phyloP scores from a whole-genome alignment of 2,888 invertebrate genomes.

The Dendrolimus houi region DNA sequence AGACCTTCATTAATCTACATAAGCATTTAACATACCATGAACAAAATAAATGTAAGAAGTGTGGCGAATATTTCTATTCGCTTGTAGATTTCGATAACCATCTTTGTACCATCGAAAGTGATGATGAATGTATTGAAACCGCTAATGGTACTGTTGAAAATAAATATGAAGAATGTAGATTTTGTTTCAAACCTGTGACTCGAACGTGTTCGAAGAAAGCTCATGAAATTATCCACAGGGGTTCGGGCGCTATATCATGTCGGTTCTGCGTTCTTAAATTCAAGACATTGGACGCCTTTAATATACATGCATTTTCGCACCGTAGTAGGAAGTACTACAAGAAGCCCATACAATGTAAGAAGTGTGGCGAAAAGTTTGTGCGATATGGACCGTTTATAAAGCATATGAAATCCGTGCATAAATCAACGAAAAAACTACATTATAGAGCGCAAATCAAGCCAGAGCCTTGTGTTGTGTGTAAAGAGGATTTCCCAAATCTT shows the following conservation, averaged over 20 bases:
- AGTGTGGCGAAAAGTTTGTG: slow-evolving; percentile 59
- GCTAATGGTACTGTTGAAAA: slow-evolving; percentile 22
- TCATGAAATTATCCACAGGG: slow-evolving; percentile 55
- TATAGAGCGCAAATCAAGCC: slow-evolving; percentile 58
- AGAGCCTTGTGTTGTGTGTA: slow-evolving; percentile 77
- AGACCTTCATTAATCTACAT: slow-evolving; percentile 60
- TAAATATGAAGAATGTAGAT: slow-evolving; percentile 58
- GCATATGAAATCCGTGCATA: slow-evolving; percentile 58
- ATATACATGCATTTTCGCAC: slow-evolving; percentile 67
- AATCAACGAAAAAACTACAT: slow-evolving; percentile 53
- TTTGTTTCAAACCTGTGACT: slow-evolving; percentile 68
- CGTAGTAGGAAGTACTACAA: slow-evolving; percentile 62
- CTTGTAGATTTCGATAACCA: slow-evolving; percentile 55
- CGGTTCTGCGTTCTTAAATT: slow-evolving; percentile 65
- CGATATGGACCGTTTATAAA: slow-evolving; percentile 63
- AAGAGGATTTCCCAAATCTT: slow-evolving; percentile 74
- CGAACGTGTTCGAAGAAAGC: slow-evolving; percentile 42
- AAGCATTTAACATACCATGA: slow-evolving; percentile 63
- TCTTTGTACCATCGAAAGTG: slow-evolving; percentile 62
- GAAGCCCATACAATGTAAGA: slow-evolving; percentile 59
- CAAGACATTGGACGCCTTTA: slow-evolving; percentile 66
- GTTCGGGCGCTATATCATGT: slow-evolving; percentile 65
- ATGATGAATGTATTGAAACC: slow-evolving; percentile 38
- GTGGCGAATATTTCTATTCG: slow-evolving; percentile 64
- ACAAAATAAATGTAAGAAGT: slow-evolving; percentile 65